Conservation (phyloP, 1,140 invertebrate species). For the Helicorthomorpha holstii region DNA sequence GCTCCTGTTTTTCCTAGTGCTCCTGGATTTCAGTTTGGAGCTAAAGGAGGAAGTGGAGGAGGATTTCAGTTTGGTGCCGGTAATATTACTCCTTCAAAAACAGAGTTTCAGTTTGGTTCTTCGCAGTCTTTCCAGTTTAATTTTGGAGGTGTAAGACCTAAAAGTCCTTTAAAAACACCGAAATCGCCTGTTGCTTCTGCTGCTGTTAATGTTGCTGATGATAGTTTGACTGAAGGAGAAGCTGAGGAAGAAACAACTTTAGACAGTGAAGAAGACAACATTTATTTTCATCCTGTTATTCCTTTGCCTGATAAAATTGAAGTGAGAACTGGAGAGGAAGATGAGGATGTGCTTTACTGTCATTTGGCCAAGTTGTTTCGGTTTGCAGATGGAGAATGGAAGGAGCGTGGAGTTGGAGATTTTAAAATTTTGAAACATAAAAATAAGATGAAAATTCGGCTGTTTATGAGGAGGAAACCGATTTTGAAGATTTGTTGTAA, state of each 20-base stretch:
- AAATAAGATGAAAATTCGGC: constrained; percentile 40
- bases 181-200: constrained; percentile 27
- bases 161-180: constrained; percentile 24
- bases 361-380: constrained; percentile 51
- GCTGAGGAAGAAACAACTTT: too few species aligned
- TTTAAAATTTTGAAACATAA: constrained; percentile 65
- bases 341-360: constrained; percentile 16
- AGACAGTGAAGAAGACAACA: constrained; percentile 51
- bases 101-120: constrained; percentile 32
- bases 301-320: constrained; percentile 21
- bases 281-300: constrained; percentile 35
- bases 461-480: constrained; percentile 70
- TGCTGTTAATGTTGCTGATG: constrained; percentile 5
- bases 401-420: constrained; percentile 69
- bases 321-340: constrained; percentile 21
- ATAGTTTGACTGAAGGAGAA: constrained; percentile 24
- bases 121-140: constrained; percentile 41
- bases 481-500: constrained; percentile 74
- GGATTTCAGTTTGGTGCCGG: background rate
- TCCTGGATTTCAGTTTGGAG: background rate
- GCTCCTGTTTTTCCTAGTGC: background rate
- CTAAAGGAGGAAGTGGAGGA: too few species aligned
- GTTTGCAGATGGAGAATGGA: constrained; percentile 67
- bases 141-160: constrained; percentile 27
- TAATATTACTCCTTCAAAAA: background rate